A percentile compares a stretch with the other conserved stretches of the same genome.
phyloP scores from a whole-genome alignment of 2,888 invertebrate genomes.

The Andrena haemorrhoa region DNA sequence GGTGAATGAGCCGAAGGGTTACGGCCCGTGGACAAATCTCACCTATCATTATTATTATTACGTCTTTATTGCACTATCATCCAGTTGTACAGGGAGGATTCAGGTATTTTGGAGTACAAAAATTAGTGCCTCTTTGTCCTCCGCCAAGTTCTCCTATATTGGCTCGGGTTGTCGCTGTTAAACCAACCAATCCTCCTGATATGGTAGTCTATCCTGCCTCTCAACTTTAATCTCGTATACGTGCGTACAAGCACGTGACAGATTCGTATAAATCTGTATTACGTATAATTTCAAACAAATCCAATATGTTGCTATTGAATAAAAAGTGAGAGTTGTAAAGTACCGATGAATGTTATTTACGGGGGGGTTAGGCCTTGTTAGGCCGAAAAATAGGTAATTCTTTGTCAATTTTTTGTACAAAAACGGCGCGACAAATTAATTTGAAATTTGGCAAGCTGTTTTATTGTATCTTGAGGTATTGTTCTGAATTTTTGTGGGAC shows the following conservation, averaged over 20 bases:
- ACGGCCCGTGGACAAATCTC: constrained; percentile 57
- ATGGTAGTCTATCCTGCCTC: constrained; percentile 58
- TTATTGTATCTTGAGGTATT: too few relatives aligned
- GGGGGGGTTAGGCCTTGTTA: too few relatives aligned
- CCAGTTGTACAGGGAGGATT: constrained; percentile 65
- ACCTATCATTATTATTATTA: constrained; percentile 46
- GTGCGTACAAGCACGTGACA: background rate
- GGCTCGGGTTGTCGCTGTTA: constrained; percentile 51
- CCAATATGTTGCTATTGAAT: background rate
- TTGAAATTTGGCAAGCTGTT: too few relatives aligned
- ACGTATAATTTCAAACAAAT: background rate
- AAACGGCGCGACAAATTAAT: too few relatives aligned
- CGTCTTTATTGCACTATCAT: too few relatives aligned
- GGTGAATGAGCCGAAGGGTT: constrained; percentile 25
- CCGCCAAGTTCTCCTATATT: constrained; percentile 52
- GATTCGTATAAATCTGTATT: background rate
- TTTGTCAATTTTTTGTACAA: too few relatives aligned
- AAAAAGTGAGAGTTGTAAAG: background rate
- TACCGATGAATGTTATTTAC: background rate
- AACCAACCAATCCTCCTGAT: constrained; percentile 48
- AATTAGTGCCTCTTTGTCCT: constrained; percentile 51
- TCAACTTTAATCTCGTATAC: background rate
- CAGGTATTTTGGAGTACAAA: constrained; percentile 58
- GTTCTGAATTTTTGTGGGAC: too few relatives aligned
- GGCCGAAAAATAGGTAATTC: too few relatives aligned